A percentile compares a stretch with the other conserved stretches of the same genome.
These are phyloP conservation scores for Sparidentex hasta DNA, from an alignment of 2,797 vertebrate genomes.

Conservation along the genomic window DNA sequence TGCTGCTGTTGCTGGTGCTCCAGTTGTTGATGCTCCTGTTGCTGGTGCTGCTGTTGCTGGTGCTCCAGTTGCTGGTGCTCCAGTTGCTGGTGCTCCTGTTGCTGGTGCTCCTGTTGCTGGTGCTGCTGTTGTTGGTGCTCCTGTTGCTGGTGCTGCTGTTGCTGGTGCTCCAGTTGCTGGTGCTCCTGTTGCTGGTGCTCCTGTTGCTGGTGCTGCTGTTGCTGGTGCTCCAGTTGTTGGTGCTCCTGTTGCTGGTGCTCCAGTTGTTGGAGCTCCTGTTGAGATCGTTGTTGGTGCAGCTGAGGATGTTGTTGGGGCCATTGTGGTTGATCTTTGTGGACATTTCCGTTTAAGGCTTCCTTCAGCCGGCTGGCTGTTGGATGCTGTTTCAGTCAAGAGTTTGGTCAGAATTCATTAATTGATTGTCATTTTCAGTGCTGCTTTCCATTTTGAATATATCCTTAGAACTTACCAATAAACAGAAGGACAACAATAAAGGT, in stretches of 20 bases:
- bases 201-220: not conserved
- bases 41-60: too few relatives aligned
- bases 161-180: not conserved
- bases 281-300: not conserved
- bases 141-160: not conserved
- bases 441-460: not conserved
- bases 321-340: not conserved
- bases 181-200: not conserved
- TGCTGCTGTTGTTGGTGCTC: not conserved
- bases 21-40: too few relatives aligned
- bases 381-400: constrained; percentile 9
- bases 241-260: not conserved
- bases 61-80: constrained; percentile 8
- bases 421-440: too few relatives aligned
- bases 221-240: not conserved
- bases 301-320: not conserved
- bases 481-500: not conserved
- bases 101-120: constrained; percentile 5
- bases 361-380: not conserved
- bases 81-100: constrained; percentile 4
- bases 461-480: constrained; percentile 26
- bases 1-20: too few relatives aligned
- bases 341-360: constrained; percentile 26
- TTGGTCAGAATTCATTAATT: not conserved
- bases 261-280: too few relatives aligned